These are phyloP conservation scores for Dipodomys merriami DNA, from an alignment of 2,113 vertebrate species.

Conservation along the genomic window DNA sequence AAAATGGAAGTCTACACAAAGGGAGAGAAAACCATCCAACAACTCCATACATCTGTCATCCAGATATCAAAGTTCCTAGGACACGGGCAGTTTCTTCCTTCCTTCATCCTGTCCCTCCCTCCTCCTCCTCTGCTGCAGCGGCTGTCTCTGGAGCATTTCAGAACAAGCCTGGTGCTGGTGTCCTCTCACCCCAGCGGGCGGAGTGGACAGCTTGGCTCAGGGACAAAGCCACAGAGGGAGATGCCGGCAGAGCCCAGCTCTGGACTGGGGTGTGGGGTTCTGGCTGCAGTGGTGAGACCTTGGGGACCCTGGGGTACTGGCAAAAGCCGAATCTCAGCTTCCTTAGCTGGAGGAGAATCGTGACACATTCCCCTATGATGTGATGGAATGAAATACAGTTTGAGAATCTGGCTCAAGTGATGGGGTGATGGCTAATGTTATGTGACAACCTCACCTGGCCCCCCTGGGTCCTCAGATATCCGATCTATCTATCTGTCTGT, in stretches of 20 bases:
- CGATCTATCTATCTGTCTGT: too few species aligned
- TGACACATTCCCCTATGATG: rapidly evolving
- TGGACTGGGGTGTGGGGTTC: not conserved
- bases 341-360: not conserved
- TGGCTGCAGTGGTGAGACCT: not conserved
- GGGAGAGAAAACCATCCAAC: not conserved
- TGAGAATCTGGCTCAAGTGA: not conserved
- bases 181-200: not conserved
- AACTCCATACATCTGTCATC: too few species aligned
- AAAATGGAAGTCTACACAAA: not conserved
- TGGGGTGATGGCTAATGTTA: not conserved
- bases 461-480: not conserved
- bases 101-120: not conserved
- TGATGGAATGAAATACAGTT: not conserved
- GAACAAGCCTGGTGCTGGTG: rapidly evolving
- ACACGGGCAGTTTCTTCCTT: rapidly evolving
- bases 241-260: not conserved
- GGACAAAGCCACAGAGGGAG: not conserved
- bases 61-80: not conserved
- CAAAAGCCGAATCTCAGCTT: not conserved
- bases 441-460: not conserved
- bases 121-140: too few species aligned
- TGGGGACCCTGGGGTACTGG: too few species aligned
- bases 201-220: too few species aligned
- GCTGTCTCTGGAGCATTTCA: not conserved